Evolutionary conservation across 1,140 invertebrate genomes (phyloP), one percentile per base, ranked within the genome.

Genomic region (Bombus sibiricus): DNA sequence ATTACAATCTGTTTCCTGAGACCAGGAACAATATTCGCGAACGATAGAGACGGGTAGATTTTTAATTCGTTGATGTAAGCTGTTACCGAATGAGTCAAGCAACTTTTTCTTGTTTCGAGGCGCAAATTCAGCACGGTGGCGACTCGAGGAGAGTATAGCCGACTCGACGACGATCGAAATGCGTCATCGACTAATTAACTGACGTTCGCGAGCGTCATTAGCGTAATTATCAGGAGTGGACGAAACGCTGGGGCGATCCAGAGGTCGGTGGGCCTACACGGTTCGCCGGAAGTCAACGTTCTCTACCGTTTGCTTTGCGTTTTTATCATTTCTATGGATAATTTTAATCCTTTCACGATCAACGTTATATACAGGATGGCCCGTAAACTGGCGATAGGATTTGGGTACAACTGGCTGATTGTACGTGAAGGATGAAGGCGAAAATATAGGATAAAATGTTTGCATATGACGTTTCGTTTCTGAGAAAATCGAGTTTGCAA

Each of bases 101-200:
- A 28, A 57, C 68, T 25, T 47, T 72, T 47, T 59, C 32, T 53
- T 53, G 18, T 53, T 53, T 53, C 13, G 13, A 78, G 28, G 3
- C 47, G 69, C 22, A 8, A 72, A 66, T 68, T 43, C 18, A 47
- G 13, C 32, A 39, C 22, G 41, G 53, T 28, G 34, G 15, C 64
- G 37, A n/a, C 32, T 66, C 32, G 64, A 66, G 64, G 64, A 66
- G n/a, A 66, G 32, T 22, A 39, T n/a, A 64, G 41, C 34, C 32
- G 72, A 83, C 32, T 41, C 71, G 37, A 37, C 39, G 57, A 15
- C 64, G 66, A 80, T 85, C 77, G 76, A 80, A 73, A 80, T 85
- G 83, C 83, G 83, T 85, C 83, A 85, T 85, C 83, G 53, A 57
- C 77, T 85, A 80, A 85, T 85, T 85, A 85, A 85, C 83, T 47